A percentile compares a stretch with the other conserved stretches of the same genome.
Conservation (phyloP, 2,888 invertebrate species). For the Dusona sp. region DNA sequence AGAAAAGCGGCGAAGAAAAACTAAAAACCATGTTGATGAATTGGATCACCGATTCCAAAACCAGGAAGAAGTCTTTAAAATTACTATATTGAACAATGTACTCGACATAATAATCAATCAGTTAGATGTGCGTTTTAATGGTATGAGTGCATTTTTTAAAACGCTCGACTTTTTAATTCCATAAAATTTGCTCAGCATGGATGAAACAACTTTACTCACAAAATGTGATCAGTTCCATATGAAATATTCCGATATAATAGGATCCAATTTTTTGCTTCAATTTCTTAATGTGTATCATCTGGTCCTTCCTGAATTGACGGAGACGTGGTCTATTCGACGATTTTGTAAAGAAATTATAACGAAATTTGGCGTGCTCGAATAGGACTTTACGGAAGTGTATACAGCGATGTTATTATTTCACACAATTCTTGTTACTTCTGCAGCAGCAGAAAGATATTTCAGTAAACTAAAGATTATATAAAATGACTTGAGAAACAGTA, state of each 20-base stretch:
- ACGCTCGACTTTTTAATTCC: conserved; percentile 74
- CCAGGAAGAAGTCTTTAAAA: conserved; percentile 65
- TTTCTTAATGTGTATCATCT: conserved; percentile 74
- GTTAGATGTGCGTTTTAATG: conserved; percentile 74
- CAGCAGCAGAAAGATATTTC: conserved; percentile 41
- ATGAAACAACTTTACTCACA: conserved; percentile 61
- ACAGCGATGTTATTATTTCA: conserved; percentile 44
- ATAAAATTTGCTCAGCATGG: conserved; percentile 71
- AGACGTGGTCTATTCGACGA: conserved; percentile 68
- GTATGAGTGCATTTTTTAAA: conserved; percentile 74
- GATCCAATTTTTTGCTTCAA: conserved; percentile 73
- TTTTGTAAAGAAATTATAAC: conserved; percentile 72
- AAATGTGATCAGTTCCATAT: conserved; percentile 74
- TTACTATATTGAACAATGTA: conserved; percentile 73
- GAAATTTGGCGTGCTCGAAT: conserved; percentile 56
- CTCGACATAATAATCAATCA: conserved; percentile 74
- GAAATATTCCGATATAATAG: conserved; percentile 75
- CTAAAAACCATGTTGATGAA: conserved; percentile 48
- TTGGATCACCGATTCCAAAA: conserved; percentile 61
- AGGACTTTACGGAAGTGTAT: conserved; percentile 49
- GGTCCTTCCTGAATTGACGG: conserved; percentile 70
- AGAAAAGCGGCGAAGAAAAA: conserved; percentile 72
- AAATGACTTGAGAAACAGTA: conserved; percentile 59
- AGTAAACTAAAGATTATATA: conserved; percentile 38
- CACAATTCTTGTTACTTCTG: conserved; percentile 43